A percentile compares a stretch with the other conserved stretches of the same genome.
phyloP scores from a whole-genome alignment of 2,888 invertebrate species.

The Agrotis exclamationis region DNA sequence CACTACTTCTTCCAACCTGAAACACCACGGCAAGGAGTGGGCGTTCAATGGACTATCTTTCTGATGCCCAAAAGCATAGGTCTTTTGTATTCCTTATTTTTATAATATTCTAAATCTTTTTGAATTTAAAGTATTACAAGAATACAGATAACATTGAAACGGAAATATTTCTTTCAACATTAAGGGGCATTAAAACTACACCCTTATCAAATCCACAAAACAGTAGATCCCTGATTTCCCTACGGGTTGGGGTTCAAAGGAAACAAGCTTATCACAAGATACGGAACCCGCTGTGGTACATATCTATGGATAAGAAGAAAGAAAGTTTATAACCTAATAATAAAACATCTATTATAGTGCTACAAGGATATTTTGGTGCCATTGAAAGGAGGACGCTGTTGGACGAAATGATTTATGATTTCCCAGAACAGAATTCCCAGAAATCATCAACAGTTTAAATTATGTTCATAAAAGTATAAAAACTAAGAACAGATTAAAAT shows the following conservation, averaged over 20 bases:
- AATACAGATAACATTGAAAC: not conserved
- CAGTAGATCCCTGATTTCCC: conserved; percentile 47
- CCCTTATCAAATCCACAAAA: conserved; percentile 54
- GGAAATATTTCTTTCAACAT: conserved; percentile 24
- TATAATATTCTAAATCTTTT: not conserved
- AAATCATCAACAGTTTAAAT: too few relatives aligned
- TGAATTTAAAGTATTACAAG: not conserved
- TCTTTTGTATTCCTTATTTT: not conserved
- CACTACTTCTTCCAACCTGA: not conserved
- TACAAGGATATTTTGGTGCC: too few relatives aligned
- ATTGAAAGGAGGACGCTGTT: too few relatives aligned
- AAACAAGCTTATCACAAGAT: conserved; percentile 25
- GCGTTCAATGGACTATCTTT: not conserved
- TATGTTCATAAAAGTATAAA: not conserved
- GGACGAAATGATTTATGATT: not conserved
- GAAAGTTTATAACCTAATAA: conserved; percentile 9
- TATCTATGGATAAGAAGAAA: conserved; percentile 4
- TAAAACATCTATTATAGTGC: not conserved
- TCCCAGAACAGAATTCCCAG: too few relatives aligned
- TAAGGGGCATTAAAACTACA: conserved; percentile 44
- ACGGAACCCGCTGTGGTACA: conserved; percentile 2
- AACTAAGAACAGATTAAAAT: not conserved
- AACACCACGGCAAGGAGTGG: not conserved
- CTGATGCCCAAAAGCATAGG: not conserved
- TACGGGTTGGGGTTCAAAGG: conserved; percentile 48